Conservation (phyloP, 2,888 invertebrate genomes). For the Arenicola marina region DNA sequence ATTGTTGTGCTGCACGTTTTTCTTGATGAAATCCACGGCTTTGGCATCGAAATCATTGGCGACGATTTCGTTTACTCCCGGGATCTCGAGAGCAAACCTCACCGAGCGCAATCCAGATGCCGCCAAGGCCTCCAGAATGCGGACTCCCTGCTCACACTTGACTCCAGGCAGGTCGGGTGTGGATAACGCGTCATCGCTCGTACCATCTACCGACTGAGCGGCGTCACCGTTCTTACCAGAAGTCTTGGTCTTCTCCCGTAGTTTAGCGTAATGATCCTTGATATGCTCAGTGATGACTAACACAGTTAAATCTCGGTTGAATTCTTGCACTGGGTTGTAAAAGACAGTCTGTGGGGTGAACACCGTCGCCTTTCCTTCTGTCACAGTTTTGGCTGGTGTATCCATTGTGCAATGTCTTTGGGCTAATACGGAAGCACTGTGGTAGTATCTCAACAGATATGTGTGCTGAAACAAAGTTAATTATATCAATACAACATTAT, state of each 20-base stretch:
- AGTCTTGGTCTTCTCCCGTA: slow-evolving; percentile 1
- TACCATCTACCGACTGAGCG: not conserved
- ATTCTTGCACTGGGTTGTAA: slow-evolving; percentile 93
- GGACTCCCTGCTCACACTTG: slow-evolving; percentile 45
- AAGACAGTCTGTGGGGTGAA: slow-evolving; percentile 77
- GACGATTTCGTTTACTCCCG: slow-evolving; percentile 73
- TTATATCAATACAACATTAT: too few species aligned
- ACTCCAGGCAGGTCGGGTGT: slow-evolving; percentile 34
- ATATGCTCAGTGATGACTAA: slow-evolving; percentile 52
- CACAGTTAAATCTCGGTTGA: slow-evolving; percentile 86
- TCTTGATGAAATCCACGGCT: slow-evolving; percentile 83
- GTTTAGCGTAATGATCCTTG: slow-evolving; percentile 16
- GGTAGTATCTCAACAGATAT: too few species aligned
- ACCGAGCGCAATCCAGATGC: slow-evolving; percentile 95
- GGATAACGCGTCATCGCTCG: not conserved
- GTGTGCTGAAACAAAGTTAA: too few species aligned
- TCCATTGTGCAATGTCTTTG: too few species aligned
- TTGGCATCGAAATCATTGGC: slow-evolving; percentile 87
- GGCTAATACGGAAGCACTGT: too few species aligned
- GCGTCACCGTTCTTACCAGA: not conserved
- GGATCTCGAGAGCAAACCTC: slow-evolving; percentile 92
- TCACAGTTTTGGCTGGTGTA: too few species aligned
- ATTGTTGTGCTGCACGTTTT: slow-evolving; percentile 77
- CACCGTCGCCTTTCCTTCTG: slow-evolving; percentile 81
- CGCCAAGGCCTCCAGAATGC: slow-evolving; percentile 89